Conservation (phyloP, 2,797 vertebrate species). For the Clarias fuscus region DNA sequence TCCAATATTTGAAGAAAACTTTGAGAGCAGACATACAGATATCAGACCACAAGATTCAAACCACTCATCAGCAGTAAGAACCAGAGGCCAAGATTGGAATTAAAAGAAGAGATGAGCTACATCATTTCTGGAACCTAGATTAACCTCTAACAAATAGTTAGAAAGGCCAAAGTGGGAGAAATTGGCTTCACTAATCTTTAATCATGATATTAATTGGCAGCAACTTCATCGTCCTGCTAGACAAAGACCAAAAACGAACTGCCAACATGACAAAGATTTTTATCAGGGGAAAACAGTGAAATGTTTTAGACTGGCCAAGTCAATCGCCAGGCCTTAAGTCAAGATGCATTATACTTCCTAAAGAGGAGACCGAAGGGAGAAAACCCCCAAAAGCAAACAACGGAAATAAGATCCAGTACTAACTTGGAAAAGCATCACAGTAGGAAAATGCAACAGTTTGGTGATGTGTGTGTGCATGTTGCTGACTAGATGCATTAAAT, state of each 20-base stretch:
- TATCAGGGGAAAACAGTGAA: background rate
- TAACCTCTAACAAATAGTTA: background rate
- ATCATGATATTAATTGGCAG: background rate
- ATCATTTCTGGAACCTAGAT: background rate
- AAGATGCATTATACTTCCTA: background rate
- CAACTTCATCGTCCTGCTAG: background rate
- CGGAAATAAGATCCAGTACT: background rate
- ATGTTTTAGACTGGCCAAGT: background rate
- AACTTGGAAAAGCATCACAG: background rate
- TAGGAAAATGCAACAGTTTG: background rate
- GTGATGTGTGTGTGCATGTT: background rate
- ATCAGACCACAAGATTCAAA: background rate
- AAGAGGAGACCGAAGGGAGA: background rate
- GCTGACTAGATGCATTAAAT: background rate
- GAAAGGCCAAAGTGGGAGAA: background rate
- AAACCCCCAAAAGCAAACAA: background rate
- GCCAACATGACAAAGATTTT: background rate
- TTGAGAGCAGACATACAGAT: background rate
- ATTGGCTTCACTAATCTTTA: conserved; percentile 1
- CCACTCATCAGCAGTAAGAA: background rate
- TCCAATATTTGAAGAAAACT: background rate
- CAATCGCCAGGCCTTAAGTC: background rate
- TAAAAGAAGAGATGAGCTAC: background rate
- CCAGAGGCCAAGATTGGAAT: background rate
- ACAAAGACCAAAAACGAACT: background rate